Evolutionary conservation across 2,113 vertebrate genomes (phyloP).

Genomic region (Stigmatopora argus): DNA sequence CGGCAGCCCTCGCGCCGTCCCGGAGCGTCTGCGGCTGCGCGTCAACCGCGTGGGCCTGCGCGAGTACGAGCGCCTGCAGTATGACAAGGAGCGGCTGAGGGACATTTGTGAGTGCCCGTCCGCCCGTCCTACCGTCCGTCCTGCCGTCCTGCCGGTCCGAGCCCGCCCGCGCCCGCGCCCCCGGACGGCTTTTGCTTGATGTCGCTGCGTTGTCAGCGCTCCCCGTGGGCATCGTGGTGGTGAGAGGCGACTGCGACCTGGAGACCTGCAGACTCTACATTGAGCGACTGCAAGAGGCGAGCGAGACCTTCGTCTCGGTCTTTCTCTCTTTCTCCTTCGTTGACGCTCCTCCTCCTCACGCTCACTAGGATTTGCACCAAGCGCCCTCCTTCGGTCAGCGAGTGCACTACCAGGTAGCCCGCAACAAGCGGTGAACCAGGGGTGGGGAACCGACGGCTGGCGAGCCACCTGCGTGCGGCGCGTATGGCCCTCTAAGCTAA

Average conservation of each 20-base stretch:
- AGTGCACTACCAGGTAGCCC: slow-evolving; percentile 90
- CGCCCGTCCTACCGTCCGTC: neutral
- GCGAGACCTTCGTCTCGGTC: slow-evolving; percentile 13
- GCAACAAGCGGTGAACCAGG: neutral
- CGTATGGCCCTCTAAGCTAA: no score
- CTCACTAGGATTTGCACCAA: slow-evolving; percentile 71
- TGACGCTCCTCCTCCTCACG: slow-evolving; percentile 23
- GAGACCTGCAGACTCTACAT: slow-evolving; percentile 97
- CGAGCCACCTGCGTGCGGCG: no score
- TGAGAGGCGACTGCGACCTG: slow-evolving; percentile 93
- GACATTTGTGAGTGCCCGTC: slow-evolving; percentile 83
- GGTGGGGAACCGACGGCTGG: no score
- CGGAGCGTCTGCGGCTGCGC: slow-evolving; percentile 88
- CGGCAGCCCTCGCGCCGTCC: slow-evolving; percentile 85
- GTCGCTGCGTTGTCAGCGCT: slow-evolving; percentile 73
- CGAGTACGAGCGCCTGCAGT: slow-evolving; percentile 91
- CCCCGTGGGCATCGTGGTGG: slow-evolving; percentile 92
- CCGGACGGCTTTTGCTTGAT: slow-evolving; percentile 5
- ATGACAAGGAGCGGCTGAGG: slow-evolving; percentile 90
- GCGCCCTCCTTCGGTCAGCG: slow-evolving; percentile 76
- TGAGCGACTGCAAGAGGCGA: slow-evolving; percentile 91
- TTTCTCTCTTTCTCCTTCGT: slow-evolving; percentile 31
- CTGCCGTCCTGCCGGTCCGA: neutral
- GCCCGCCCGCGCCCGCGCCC: no score
- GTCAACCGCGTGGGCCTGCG: slow-evolving; percentile 92